These are phyloP conservation scores for Lasioglossum baleicum DNA, from an alignment of 1,140 invertebrate genomes.

Conservation along the genomic window DNA sequence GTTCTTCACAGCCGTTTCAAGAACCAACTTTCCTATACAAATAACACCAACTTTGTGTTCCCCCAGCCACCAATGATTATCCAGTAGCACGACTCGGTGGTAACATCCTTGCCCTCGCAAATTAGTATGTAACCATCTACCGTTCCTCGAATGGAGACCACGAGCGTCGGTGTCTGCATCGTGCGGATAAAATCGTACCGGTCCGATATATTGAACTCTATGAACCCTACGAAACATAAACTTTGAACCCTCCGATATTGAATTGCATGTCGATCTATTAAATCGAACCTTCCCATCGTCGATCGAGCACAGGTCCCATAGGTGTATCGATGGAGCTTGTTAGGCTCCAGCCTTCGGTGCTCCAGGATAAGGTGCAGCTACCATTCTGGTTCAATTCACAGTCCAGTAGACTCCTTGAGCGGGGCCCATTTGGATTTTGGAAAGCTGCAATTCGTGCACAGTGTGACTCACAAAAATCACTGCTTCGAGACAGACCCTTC, in stretches of 20 bases:
- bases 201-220: background rate
- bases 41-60: slow-evolving; percentile 3
- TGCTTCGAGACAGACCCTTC: no score
- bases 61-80: slow-evolving; percentile 59
- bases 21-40: no score
- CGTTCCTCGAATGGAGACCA: slow-evolving; percentile 45
- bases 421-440: background rate
- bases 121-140: slow-evolving; percentile 37
- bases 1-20: no score
- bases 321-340: slow-evolving; percentile 23
- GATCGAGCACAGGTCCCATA: slow-evolving; percentile 52
- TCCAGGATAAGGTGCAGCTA: slow-evolving; percentile 23
- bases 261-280: background rate
- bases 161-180: slow-evolving; percentile 3
- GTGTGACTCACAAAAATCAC: no score
- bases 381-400: slow-evolving; percentile 18
- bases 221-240: slow-evolving; percentile 37
- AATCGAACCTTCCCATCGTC: slow-evolving; percentile 60
- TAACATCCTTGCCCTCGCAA: slow-evolving; percentile 12
- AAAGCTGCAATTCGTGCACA: background rate
- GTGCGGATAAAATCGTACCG: background rate
- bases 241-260: background rate
- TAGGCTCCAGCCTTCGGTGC: background rate
- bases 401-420: background rate
- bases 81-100: slow-evolving; percentile 46